phyloP scores from a whole-genome alignment of 2,888 invertebrate genomes.

The Ornithoptera priamus region DNA sequence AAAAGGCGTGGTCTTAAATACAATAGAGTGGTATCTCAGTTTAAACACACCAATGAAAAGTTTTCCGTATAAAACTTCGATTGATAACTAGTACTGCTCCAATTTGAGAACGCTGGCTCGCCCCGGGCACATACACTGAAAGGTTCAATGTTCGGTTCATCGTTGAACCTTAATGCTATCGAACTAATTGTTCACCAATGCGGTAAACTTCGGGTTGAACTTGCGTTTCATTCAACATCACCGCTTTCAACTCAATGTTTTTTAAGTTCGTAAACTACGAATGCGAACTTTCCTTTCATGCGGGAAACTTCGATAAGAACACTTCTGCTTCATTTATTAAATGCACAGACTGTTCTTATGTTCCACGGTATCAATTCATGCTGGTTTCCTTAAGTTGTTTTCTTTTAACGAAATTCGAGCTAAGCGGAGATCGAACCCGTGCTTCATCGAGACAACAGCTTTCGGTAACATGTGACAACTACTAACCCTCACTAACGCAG shows the following conservation, averaged over 20 bases:
- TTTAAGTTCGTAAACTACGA: conserved; percentile 12
- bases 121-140: conserved; percentile 1
- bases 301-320: neutral
- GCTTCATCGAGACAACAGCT: too few relatives aligned
- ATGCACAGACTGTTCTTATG: neutral
- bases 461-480: too few relatives aligned
- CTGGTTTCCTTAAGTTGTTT: too few relatives aligned
- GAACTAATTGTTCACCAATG: conserved; percentile 8
- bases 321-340: neutral
- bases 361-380: neutral
- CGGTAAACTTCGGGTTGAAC: conserved; percentile 18
- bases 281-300: conserved; percentile 8
- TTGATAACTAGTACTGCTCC: conserved; percentile 15
- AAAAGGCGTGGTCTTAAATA: neutral
- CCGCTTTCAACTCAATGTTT: conserved; percentile 18
- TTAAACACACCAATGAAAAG: conserved; percentile 8
- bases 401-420: too few relatives aligned
- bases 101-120: neutral
- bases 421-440: too few relatives aligned
- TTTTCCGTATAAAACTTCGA: conserved; percentile 17
- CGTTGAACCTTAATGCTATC: conserved; percentile 17
- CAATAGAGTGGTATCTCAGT: conserved; percentile 13
- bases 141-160: conserved; percentile 8
- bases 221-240: conserved; percentile 13
- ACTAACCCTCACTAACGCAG: too few relatives aligned